phyloP scores from a whole-genome alignment of 35 echinoderm and acorn worm genomes.

The Amphiura filiformis region DNA sequence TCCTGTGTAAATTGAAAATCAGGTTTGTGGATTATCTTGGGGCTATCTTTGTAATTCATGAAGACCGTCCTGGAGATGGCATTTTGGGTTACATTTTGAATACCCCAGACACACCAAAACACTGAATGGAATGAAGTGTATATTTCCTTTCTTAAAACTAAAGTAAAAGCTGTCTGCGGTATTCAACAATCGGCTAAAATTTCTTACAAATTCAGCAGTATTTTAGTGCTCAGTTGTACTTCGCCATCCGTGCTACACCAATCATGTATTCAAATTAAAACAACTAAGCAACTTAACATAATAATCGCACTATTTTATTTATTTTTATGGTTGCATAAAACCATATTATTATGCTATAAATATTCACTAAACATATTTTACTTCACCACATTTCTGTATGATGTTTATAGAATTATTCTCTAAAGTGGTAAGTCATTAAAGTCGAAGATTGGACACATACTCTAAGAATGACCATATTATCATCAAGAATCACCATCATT shows the following conservation, averaged over 20 bases:
- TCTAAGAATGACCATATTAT: not conserved
- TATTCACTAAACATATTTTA: not conserved
- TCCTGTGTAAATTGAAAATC: conserved; percentile 70
- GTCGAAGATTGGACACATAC: not conserved
- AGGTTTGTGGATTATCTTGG: no score
- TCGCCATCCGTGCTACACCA: not conserved
- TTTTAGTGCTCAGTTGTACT: not conserved
- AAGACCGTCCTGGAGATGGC: no score
- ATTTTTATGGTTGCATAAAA: not conserved
- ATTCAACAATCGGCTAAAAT: not conserved
- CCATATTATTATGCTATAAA: not conserved
- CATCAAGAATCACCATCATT: not conserved
- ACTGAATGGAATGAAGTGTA: no score
- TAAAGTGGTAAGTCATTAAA: not conserved
- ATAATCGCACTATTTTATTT: not conserved
- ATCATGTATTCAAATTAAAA: not conserved
- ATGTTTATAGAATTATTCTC: not conserved
- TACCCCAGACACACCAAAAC: no score
- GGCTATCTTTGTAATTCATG: no score
- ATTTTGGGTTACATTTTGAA: no score
- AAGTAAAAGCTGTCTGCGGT: not conserved
- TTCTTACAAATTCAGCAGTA: not conserved
- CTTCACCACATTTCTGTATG: not conserved
- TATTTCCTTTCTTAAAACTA: no score
- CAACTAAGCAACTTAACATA: not conserved